Conservation (phyloP, 2,888 invertebrate genomes). For the Sphaeridia pumilis region DNA sequence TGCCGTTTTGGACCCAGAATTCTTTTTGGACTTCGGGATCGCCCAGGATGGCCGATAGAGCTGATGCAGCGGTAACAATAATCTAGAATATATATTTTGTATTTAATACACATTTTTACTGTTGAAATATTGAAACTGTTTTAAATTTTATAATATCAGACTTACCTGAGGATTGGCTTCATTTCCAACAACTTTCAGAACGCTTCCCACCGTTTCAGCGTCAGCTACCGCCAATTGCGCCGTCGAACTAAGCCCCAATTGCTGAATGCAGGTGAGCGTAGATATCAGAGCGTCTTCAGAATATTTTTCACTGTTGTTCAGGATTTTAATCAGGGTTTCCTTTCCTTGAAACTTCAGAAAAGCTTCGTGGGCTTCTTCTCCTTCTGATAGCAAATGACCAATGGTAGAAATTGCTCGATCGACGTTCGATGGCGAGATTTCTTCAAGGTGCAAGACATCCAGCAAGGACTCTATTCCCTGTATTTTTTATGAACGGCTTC, state of each 20-base stretch:
- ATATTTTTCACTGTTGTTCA: conserved; percentile 20
- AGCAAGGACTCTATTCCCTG: conserved; percentile 10
- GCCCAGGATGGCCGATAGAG: conserved; percentile 22
- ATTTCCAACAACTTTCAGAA: conserved; percentile 12
- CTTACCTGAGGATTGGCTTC: conserved; percentile 19
- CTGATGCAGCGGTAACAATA: conserved; percentile 16
- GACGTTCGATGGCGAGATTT: conserved; percentile 15
- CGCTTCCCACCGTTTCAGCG: conserved; percentile 12
- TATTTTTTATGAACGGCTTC: not conserved
- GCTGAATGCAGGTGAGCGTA: conserved; percentile 18
- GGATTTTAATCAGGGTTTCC: conserved; percentile 10
- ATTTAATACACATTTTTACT: not conserved
- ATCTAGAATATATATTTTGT: conserved; percentile 12
- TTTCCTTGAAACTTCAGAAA: conserved; percentile 22
- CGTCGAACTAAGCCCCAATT: conserved; percentile 14
- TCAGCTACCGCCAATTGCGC: conserved; percentile 15
- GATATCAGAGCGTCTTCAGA: conserved; percentile 21
- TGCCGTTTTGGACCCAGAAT: conserved; percentile 21
- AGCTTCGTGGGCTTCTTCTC: conserved; percentile 14
- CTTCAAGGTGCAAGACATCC: conserved; percentile 1
- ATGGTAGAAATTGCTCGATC: conserved; percentile 21
- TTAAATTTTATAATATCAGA: not conserved
- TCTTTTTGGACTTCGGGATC: conserved; percentile 17
- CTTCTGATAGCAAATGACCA: conserved; percentile 19
- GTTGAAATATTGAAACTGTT: not conserved